A percentile compares a stretch with the other conserved stretches of the same genome.
Evolutionary conservation across 2,113 vertebrate genomes (phyloP).

Genomic region (Naja naja): DNA sequence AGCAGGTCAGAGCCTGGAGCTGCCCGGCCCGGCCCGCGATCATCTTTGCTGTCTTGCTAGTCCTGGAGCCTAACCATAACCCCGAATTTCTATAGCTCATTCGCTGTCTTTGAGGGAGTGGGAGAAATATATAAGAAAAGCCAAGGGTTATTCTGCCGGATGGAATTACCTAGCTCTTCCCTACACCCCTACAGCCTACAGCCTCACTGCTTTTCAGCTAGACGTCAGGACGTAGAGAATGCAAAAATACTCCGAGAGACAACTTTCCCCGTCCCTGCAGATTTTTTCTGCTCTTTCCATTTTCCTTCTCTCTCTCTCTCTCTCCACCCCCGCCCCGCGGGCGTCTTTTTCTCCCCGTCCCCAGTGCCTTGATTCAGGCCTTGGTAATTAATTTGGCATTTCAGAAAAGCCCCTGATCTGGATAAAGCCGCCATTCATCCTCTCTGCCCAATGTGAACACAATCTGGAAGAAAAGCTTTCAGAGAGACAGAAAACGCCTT

Average conservation of each 20-base stretch:
- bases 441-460: slow-evolving; percentile 80
- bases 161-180: background rate
- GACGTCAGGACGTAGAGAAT: background rate
- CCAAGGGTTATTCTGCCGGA: background rate
- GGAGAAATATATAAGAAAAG: background rate
- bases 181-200: too few relatives aligned
- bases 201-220: background rate
- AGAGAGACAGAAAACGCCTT: slow-evolving; percentile 82
- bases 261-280: background rate
- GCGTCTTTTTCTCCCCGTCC: background rate
- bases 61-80: background rate
- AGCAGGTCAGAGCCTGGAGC: background rate
- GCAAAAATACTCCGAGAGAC: background rate
- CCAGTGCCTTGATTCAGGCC: slow-evolving; percentile 69
- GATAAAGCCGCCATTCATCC: slow-evolving; percentile 85
- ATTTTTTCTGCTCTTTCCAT: background rate
- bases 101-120: background rate
- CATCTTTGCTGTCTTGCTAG: background rate
- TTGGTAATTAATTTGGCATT: slow-evolving; percentile 88
- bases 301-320: background rate
- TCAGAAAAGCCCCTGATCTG: slow-evolving; percentile 82
- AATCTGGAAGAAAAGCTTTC: slow-evolving; percentile 83
- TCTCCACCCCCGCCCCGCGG: background rate
- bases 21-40: background rate
- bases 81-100: background rate